A percentile compares a stretch with the other conserved stretches of the same genome.
phyloP scores from a whole-genome alignment of 2,113 vertebrate species.

The Saimiri boliviensis region DNA sequence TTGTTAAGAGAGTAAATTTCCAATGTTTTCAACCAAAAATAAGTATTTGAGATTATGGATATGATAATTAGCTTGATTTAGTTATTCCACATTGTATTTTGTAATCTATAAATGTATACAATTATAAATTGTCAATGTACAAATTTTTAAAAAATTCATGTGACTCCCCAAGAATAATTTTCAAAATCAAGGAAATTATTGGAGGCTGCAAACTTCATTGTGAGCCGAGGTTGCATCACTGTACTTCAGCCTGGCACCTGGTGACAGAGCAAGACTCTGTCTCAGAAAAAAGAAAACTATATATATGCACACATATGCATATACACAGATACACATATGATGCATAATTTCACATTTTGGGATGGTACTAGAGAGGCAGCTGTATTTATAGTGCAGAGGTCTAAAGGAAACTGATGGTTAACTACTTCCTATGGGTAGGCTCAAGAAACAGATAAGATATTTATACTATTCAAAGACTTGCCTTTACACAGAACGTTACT shows the following conservation, averaged over 20 bases:
- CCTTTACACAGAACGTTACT: neutral
- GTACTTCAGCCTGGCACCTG: too few species aligned
- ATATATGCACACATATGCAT: neutral
- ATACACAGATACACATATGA: neutral
- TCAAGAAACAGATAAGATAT: neutral
- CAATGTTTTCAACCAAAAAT: neutral
- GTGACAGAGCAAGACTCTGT: too few species aligned
- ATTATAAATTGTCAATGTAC: neutral
- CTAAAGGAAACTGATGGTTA: neutral
- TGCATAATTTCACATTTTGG: neutral
- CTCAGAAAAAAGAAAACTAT: too few species aligned
- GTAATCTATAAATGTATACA: neutral
- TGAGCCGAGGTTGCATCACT: too few species aligned
- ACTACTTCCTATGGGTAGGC: neutral
- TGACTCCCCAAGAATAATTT: neutral
- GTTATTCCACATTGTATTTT: neutral
- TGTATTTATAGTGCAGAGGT: neutral
- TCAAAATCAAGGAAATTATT: neutral
- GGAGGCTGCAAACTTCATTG: neutral
- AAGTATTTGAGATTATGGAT: neutral
- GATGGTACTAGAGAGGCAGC: neutral
- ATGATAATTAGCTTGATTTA: neutral
- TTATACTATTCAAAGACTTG: neutral
- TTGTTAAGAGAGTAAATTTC: neutral
- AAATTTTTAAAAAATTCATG: neutral